Conservation (phyloP, 2,113 vertebrate genomes). For the Carassius gibelio region DNA sequence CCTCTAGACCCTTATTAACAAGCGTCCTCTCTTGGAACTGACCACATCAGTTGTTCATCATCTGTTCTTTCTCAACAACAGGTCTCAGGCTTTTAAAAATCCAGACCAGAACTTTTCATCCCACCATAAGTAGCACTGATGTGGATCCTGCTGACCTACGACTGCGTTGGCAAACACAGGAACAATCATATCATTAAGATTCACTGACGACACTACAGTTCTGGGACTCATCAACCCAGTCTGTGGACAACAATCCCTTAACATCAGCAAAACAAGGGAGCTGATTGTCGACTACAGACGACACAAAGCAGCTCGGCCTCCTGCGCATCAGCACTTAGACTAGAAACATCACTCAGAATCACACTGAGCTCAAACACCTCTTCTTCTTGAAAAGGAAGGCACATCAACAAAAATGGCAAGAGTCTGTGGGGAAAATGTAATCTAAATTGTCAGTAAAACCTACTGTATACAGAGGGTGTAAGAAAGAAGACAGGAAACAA, state of each 20-base stretch:
- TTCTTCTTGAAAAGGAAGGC: neutral
- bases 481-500: neutral
- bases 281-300: neutral
- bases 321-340: neutral
- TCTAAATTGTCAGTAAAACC: neutral
- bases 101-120: neutral
- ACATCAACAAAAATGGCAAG: neutral
- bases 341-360: neutral
- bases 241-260: slow-evolving; percentile 8
- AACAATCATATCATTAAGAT: slow-evolving; percentile 5
- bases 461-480: neutral
- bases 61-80: neutral
- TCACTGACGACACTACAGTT: slow-evolving; percentile 6
- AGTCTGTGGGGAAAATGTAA: neutral
- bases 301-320: slow-evolving; percentile 40
- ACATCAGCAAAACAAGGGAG: slow-evolving; percentile 19
- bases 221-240: neutral
- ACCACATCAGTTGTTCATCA: neutral
- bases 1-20: neutral
- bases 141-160: neutral
- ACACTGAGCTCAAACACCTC: neutral
- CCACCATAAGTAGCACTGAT: neutral
- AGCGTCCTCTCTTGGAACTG: neutral
- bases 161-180: neutral
- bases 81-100: neutral